Conservation (phyloP, 2,888 invertebrate species). For the Idaea aversata region DNA sequence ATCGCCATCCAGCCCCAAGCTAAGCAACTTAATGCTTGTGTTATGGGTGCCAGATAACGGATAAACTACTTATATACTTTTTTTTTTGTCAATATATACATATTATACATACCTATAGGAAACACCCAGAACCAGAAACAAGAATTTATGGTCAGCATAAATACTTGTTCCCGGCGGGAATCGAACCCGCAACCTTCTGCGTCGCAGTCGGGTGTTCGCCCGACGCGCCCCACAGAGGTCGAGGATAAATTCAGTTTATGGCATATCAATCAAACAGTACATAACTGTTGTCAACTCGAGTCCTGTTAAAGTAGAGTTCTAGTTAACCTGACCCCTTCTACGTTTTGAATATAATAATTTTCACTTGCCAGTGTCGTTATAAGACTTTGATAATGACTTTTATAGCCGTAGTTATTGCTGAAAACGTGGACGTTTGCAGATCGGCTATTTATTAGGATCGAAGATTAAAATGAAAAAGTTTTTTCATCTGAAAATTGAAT, state of each 20-base stretch:
- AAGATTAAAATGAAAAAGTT: not conserved
- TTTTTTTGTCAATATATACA: too few relatives aligned
- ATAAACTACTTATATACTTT: too few relatives aligned
- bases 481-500: not conserved
- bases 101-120: too few relatives aligned
- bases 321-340: conserved; percentile 21
- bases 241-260: conserved; percentile 74
- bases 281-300: conserved; percentile 23
- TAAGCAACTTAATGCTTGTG: too few relatives aligned
- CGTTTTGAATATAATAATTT: conserved; percentile 26
- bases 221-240: too few relatives aligned
- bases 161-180: too few relatives aligned
- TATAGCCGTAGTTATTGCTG: conserved; percentile 57
- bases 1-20: too few relatives aligned
- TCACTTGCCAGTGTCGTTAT: conserved; percentile 50
- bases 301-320: conserved; percentile 31
- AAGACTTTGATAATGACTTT: conserved; percentile 55
- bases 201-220: too few relatives aligned
- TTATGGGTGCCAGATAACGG: too few relatives aligned
- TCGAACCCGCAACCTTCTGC: too few relatives aligned
- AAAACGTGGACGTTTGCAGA: conserved; percentile 34
- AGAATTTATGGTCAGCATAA: too few relatives aligned
- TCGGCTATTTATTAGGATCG: not conserved
- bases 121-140: too few relatives aligned
- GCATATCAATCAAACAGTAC: conserved; percentile 59